A percentile compares a stretch with the other conserved stretches of the same genome.
Evolutionary conservation across 2,113 vertebrate genomes (phyloP).

Genomic region (Smithornis capensis): DNA sequence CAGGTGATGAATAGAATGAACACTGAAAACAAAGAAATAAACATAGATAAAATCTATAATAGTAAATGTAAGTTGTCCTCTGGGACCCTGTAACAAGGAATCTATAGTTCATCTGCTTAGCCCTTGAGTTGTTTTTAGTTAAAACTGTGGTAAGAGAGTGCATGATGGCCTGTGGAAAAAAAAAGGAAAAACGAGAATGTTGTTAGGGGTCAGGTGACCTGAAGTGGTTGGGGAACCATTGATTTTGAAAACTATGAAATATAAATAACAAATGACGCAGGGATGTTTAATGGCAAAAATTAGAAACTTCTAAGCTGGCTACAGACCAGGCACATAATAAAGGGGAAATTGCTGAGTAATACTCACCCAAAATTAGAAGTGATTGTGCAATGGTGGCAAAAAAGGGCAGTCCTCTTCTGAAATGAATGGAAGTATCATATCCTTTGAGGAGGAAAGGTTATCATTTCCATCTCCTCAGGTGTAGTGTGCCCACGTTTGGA

Average conservation of each 20-base stretch:
- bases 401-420: not conserved
- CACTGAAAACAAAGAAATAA: not conserved
- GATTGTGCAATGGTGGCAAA: not conserved
- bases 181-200: not conserved
- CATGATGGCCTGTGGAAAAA: not conserved
- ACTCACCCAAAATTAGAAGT: not conserved
- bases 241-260: constrained; percentile 28
- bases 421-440: not conserved
- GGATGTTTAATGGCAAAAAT: constrained; percentile 23
- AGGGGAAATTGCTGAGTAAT: constrained; percentile 17
- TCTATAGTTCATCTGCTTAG: not conserved
- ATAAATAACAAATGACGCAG: constrained; percentile 21
- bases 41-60: not conserved
- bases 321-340: not conserved
- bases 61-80: not conserved
- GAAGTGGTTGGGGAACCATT: not conserved
- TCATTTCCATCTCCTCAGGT: not conserved
- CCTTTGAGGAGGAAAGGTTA: not conserved
- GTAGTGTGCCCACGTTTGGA: not conserved
- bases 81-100: not conserved
- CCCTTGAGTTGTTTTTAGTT: not conserved
- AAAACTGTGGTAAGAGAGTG: not conserved
- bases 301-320: constrained; percentile 30
- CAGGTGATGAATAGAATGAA: not conserved
- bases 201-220: not conserved